These are phyloP conservation scores for Drosophila borealis DNA, from an alignment of 2,888 invertebrate species.

Conservation along the genomic window DNA sequence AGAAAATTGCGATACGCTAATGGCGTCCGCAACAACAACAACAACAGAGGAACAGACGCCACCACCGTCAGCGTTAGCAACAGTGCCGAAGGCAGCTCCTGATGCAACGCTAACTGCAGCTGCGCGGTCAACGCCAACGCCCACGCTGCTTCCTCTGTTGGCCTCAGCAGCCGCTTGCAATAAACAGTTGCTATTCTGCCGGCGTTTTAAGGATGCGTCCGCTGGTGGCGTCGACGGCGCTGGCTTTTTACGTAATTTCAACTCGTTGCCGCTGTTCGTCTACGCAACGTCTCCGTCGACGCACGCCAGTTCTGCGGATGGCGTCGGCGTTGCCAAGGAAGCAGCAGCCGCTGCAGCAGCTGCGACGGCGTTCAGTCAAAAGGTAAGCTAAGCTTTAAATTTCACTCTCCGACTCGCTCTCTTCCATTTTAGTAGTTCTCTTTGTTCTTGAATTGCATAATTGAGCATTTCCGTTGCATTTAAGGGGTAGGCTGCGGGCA, in stretches of 20 bases:
- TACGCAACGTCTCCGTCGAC: slow-evolving; percentile 82
- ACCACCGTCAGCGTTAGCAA: slow-evolving; percentile 7
- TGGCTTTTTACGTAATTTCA: slow-evolving; percentile 79
- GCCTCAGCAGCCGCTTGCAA: slow-evolving; percentile 67
- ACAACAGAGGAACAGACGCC: slow-evolving; percentile 25
- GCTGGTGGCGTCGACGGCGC: slow-evolving; percentile 32
- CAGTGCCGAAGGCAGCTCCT: slow-evolving; percentile 11
- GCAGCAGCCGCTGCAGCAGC: slow-evolving; percentile 69
- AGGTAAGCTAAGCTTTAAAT: slow-evolving; percentile 56
- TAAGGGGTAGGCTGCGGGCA: slow-evolving; percentile 1
- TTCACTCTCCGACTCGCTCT: slow-evolving; percentile 4
- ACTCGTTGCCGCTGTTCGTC: slow-evolving; percentile 81
- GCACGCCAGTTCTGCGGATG: slow-evolving; percentile 81
- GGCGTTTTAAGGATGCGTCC: slow-evolving; percentile 79
- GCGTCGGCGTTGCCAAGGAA: slow-evolving; percentile 80
- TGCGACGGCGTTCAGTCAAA: slow-evolving; percentile 58
- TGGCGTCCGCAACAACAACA: slow-evolving; percentile 55
- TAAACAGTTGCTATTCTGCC: slow-evolving; percentile 79
- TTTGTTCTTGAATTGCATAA: slow-evolving; percentile 65
- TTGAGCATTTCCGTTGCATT: slow-evolving; percentile 72
- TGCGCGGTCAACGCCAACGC: slow-evolving; percentile 50
- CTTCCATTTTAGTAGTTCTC: slow-evolving; percentile 4
- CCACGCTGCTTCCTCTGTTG: slow-evolving; percentile 59
- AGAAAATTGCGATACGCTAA: slow-evolving; percentile 65
- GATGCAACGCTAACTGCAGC: slow-evolving; percentile 24